Base-by-base conservation (phyloP, 2,888 invertebrate species). In the Bellardia pandia region DNA sequence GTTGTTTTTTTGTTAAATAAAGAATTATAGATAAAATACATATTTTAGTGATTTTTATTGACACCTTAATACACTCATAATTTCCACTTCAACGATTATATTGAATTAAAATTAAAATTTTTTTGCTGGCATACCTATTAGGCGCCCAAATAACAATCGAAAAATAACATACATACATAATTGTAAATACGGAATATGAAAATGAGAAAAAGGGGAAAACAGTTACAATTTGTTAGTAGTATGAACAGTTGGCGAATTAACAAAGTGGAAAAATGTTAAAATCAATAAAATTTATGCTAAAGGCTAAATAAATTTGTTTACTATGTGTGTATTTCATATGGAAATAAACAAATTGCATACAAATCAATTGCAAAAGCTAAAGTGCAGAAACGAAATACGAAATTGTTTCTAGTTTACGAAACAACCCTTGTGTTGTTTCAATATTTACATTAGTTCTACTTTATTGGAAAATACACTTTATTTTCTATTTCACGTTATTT, bases 181-280 rank as follows among this genome's bases (percentile, higher is more conserved):
- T 80, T 85, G 66, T 48, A 81, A 64, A 64, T 58, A 62, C n/a
- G 40, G 68, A 45, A 37, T 42, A 30, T 53, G 42, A 16, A 66
- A 71, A 53, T 60, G 37, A 85, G 16, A 14, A 3, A 3, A 64
- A 53, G 53, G 56, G 69, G 76, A 16, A 69, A 83, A 71, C 42
- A 79, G 80, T 89, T 88, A 79, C 84, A 83, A 88, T 91, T 92
- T 91, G 91, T 91, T 91, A 45, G 90, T 89, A 90, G 90, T 82
- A 72, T 62, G 79, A 86, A 83, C 86, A 86, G 78, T 88, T 92
- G 91, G 90, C 90, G 90, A 91, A 90, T 91, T 92, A 92, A 92
- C 91, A 92, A 92, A 91, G 89, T 92, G 92, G 91, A 92, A 92
- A 92, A 80, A 74, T 90, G 74, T 60, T 78, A 77, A 82, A 87